Base-by-base conservation (phyloP, 2,113 vertebrate species). In the Sakesphorus luctuosus region DNA sequence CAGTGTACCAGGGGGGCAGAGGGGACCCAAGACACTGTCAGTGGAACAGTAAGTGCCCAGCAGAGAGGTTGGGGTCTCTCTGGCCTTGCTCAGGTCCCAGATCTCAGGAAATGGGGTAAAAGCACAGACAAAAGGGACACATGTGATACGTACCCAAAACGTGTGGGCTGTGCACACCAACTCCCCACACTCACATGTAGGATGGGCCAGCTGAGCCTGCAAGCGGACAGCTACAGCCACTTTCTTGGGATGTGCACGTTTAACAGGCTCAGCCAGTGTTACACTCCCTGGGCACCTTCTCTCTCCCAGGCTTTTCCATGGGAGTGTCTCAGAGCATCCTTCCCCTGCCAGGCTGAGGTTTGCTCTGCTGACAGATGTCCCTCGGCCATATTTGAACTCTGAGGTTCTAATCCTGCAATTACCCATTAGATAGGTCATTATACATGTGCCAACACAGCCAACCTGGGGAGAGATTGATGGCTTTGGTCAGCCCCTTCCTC, bases 1-100 rank as follows among this genome's bases (percentile, higher is more conserved):
- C 73, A 50, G 3, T 0, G 4, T 7, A 19, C 5, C 23, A 0
- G 0, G 35, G 14, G 0, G 1, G 1, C 43, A 53, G 25, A 38
- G 46, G 1, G 24, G 44, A 55, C 31, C 38, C 63, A 16, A 31
- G 58, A 17, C 49, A 6, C 49, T 8, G 3, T 6, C 0, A 43
- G 40, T n/a, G n/a, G n/a, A n/a, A n/a, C n/a, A n/a, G n/a, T n/a
- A n/a, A n/a, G n/a, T 36, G 67, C 24, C 38, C 74, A 56, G 26
- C 46, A 56, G 2, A 36, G 69, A 16, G n/a, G 6, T 5, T 13
- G 71, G 11, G 15, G 3, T 23, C 69, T 67, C 56, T 62, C n/a
- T n/a, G n/a, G n/a, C n/a, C n/a, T 52, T 52, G 50, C 25, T 52
- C 50, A 52, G 50, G 50, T 52, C 50, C 26, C 25, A 52, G 50